Percentiles rank a stretch among this genome's conserved stretches.
Conservation (phyloP, 2,113 vertebrate species). For the Gymnarchus niloticus region DNA sequence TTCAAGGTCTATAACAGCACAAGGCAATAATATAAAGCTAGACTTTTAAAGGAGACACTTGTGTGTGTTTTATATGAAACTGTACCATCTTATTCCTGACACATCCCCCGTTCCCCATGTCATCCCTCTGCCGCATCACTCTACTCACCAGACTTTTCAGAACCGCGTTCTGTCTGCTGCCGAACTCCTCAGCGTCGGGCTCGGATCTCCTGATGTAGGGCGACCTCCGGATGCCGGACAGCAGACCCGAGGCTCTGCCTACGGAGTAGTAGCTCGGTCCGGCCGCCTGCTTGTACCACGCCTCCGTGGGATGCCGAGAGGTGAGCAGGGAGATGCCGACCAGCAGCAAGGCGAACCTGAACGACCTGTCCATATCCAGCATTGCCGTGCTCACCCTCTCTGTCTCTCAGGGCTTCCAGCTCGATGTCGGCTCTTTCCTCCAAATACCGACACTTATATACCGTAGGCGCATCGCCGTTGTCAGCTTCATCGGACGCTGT, state of each 20-base stretch:
- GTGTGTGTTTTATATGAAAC: too few relatives aligned
- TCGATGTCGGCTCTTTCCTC: conserved; percentile 31
- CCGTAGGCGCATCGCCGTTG: conserved; percentile 46
- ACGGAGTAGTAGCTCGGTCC: conserved; percentile 69
- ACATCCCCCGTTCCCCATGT: too few relatives aligned
- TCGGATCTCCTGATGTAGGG: conserved; percentile 61
- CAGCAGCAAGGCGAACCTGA: conserved; percentile 49
- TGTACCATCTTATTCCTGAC: too few relatives aligned
- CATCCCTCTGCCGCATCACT: background rate
- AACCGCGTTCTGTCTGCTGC: conserved; percentile 44
- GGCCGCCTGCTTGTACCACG: conserved; percentile 70
- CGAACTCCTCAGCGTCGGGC: conserved; percentile 29
- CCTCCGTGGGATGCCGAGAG: conserved; percentile 54
- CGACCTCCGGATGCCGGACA: conserved; percentile 66
- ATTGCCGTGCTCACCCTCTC: conserved; percentile 15
- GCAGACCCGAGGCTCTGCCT: conserved; percentile 74
- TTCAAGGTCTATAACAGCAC: too few relatives aligned
- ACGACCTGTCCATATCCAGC: conserved; percentile 51
- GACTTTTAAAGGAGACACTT: too few relatives aligned
- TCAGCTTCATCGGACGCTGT: conserved; percentile 50
- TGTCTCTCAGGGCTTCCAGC: background rate
- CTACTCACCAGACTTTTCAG: conserved; percentile 66
- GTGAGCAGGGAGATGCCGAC: conserved; percentile 66
- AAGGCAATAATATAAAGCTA: too few relatives aligned
- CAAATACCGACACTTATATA: conserved; percentile 55